Evolutionary conservation across 1,140 invertebrate species (phyloP).

Genomic region (Phymorhynchus buccinoides): DNA sequence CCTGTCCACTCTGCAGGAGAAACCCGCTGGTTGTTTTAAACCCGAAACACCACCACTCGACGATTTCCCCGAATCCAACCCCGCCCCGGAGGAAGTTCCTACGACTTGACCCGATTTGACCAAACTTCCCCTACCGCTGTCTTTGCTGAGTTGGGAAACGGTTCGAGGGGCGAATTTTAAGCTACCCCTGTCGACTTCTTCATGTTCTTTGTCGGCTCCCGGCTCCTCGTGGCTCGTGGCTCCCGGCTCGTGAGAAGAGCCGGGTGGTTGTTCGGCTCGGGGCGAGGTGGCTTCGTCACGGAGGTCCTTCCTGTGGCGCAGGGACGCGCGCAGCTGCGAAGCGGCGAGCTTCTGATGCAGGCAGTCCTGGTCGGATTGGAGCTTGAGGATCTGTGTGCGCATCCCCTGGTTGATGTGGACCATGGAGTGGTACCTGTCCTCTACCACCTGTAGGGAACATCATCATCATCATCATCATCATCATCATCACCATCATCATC

Average conservation of each 20-base stretch:
- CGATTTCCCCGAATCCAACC: too few relatives aligned
- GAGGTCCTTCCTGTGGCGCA: background rate
- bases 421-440: conserved; percentile 59
- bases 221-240: background rate
- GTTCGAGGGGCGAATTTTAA: background rate
- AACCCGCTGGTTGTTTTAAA: background rate
- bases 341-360: conserved; percentile 17
- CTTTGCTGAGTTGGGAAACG: background rate
- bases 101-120: background rate
- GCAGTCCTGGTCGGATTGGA: conserved; percentile 36
- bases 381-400: conserved; percentile 55
- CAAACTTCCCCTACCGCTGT: conserved; percentile 26
- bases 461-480: too few relatives aligned
- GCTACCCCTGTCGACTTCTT: background rate
- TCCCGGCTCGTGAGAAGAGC: background rate
- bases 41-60: too few relatives aligned
- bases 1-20: background rate
- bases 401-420: conserved; percentile 59
- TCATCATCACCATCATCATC: too few relatives aligned
- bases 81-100: background rate
- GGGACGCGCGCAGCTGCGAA: conserved; percentile 6
- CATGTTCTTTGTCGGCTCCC: background rate
- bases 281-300: background rate
- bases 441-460: conserved; percentile 54
- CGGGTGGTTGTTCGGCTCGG: background rate